These are phyloP conservation scores for Ochropleura plecta DNA, from an alignment of 2,888 invertebrate species.

Conservation along the genomic window DNA sequence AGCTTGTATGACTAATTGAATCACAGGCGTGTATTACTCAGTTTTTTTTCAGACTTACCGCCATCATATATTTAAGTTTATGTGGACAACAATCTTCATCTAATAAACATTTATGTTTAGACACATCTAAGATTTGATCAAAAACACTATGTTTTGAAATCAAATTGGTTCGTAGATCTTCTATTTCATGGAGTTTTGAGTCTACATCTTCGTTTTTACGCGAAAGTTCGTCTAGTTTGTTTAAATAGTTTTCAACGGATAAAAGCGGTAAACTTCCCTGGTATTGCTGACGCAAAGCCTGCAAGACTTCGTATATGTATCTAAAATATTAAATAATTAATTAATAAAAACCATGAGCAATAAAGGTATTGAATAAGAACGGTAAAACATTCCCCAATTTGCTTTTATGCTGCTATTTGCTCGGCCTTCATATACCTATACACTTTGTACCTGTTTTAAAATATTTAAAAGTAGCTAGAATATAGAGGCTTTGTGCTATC, in stretches of 20 bases:
- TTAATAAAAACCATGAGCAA: not conserved
- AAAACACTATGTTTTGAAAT: slow-evolving; percentile 83
- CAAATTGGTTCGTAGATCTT: slow-evolving; percentile 79
- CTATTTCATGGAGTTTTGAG: slow-evolving; percentile 82
- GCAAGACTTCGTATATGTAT: slow-evolving; percentile 82
- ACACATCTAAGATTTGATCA: slow-evolving; percentile 82
- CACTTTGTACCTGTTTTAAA: too few species aligned
- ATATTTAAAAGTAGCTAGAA: not conserved
- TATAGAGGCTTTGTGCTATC: not conserved
- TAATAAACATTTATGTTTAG: slow-evolving; percentile 79
- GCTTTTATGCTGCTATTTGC: too few species aligned
- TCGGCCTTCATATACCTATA: too few species aligned
- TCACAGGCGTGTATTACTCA: not conserved
- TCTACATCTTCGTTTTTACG: slow-evolving; percentile 77
- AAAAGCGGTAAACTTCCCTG: slow-evolving; percentile 83
- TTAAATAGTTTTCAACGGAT: slow-evolving; percentile 82
- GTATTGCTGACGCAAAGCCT: slow-evolving; percentile 84
- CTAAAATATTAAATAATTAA: slow-evolving; percentile 71
- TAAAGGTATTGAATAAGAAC: not conserved
- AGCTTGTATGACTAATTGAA: not conserved
- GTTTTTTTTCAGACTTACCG: slow-evolving; percentile 68
- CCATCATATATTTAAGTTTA: slow-evolving; percentile 78
- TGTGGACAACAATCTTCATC: slow-evolving; percentile 81
- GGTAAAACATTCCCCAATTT: not conserved
- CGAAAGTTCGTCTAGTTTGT: slow-evolving; percentile 77